Base-by-base conservation (phyloP, 1,140 invertebrate species). In the Drosophila tropicalis region DNA sequence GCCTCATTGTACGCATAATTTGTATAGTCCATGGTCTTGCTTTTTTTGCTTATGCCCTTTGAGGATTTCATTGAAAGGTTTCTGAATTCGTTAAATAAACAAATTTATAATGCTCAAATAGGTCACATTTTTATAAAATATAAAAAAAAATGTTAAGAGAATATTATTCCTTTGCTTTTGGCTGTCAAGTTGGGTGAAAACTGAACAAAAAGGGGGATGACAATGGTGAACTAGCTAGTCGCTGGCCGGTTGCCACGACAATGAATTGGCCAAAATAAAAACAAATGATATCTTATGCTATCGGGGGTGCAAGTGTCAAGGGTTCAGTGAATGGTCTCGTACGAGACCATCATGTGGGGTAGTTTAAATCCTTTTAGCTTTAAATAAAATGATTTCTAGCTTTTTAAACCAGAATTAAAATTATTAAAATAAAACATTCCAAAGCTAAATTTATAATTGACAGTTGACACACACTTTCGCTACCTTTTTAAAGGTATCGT, bases 1-100 rank as follows among this genome's bases (percentile, higher is more conserved):
- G 96, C 96, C 92, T 97, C 96, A 75, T 95, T 94, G 79, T 97
- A 97, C 3, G 96, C 96, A 62, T 95, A 93, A 81, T 97, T 96
- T 0, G 96, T 96, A 79, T 96, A 96, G 92, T 97, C 95, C 41
- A 95, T 94, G 22, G 94, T 93, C 81, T 94, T 94, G 76, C 86
- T 92, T 82, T 94, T 94, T 85, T 92, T 92, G 55, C 70, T 77
- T 58, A 90, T 83, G 47, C 74, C 84, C 70, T 87, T 92, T 44
- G 84, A 79, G 69, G 82, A 84, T 77, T 89, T 92, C 87, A 92
- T 92, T 34, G 89, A 78, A 68, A 86, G 80, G 61, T 89, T 90
- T 82, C 90, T 91, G 76, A 41, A 41, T 58, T 67, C 39, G 41
- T 13, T 62, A 70, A 36, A 25, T 4, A 25, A 19, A 32, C 51